Evolutionary conservation across 2,888 invertebrate genomes (phyloP).

Genomic region (Agrotis exclamationis): DNA sequence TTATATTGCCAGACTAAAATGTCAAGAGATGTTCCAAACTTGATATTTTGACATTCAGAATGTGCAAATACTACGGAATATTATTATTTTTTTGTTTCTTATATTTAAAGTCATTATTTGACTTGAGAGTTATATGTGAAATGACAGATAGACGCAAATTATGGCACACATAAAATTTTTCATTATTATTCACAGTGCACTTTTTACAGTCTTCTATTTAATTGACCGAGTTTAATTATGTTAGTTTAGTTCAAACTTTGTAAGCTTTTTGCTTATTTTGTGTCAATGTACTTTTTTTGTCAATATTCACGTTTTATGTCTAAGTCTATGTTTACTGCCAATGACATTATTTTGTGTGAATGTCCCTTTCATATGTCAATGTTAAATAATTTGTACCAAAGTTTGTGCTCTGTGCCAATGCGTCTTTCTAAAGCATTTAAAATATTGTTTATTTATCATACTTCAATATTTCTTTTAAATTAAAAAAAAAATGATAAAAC

Average conservation of each 20-base stretch:
- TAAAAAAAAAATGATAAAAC: too few species aligned
- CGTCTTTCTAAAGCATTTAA: not conserved
- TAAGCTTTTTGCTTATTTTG: not conserved
- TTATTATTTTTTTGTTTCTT: not conserved
- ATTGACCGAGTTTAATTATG: too few species aligned
- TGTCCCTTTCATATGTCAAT: not conserved
- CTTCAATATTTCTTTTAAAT: too few species aligned
- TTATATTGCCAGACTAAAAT: conserved; percentile 1
- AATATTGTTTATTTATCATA: too few species aligned
- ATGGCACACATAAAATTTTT: not conserved
- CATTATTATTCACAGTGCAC: too few species aligned
- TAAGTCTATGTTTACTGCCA: too few species aligned
- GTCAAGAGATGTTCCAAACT: conserved; percentile 36
- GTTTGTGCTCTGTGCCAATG: not conserved
- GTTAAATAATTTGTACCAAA: too few species aligned
- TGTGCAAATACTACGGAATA: not conserved
- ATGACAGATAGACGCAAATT: not conserved
- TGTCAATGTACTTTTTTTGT: not conserved
- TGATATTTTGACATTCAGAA: conserved; percentile 33
- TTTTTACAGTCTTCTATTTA: too few species aligned
- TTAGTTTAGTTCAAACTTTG: not conserved
- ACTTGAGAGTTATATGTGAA: not conserved
- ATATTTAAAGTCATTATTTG: conserved; percentile 15
- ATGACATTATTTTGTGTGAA: not conserved
- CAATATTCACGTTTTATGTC: not conserved